These are phyloP conservation scores for Abrostola triplasia DNA, from an alignment of 2,888 invertebrate species.

Conservation along the genomic window DNA sequence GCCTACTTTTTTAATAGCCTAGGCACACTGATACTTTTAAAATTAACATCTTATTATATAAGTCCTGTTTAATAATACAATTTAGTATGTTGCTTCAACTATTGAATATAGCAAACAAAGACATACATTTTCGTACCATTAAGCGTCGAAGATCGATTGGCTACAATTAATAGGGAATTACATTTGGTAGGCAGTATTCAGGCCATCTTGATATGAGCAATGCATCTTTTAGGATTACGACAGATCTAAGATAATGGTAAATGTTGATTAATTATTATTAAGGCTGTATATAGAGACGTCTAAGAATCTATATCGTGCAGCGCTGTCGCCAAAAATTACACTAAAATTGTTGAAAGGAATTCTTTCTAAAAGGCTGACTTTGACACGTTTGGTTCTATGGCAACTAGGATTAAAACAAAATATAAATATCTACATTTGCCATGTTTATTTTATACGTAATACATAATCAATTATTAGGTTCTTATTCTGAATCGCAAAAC, in stretches of 20 bases:
- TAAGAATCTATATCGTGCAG: neutral
- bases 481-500: too few species aligned
- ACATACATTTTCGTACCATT: neutral
- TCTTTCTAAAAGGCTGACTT: too few species aligned
- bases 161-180: slow-evolving; percentile 13
- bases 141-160: slow-evolving; percentile 4
- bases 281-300: neutral
- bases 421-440: too few species aligned
- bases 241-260: neutral
- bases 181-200: neutral
- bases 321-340: too few species aligned
- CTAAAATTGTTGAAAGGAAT: too few species aligned
- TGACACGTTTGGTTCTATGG: too few species aligned
- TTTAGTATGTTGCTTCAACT: neutral
- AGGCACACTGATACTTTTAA: too few species aligned
- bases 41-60: too few species aligned
- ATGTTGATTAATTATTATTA: neutral
- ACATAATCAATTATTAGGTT: too few species aligned
- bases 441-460: too few species aligned
- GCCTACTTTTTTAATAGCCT: too few species aligned
- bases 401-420: too few species aligned
- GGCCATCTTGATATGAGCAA: slow-evolving; percentile 1
- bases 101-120: neutral
- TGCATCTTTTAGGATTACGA: neutral
- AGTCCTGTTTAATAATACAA: neutral